phyloP scores from a whole-genome alignment of 2,888 invertebrate genomes.

The Sphaerophoria taeniata region DNA sequence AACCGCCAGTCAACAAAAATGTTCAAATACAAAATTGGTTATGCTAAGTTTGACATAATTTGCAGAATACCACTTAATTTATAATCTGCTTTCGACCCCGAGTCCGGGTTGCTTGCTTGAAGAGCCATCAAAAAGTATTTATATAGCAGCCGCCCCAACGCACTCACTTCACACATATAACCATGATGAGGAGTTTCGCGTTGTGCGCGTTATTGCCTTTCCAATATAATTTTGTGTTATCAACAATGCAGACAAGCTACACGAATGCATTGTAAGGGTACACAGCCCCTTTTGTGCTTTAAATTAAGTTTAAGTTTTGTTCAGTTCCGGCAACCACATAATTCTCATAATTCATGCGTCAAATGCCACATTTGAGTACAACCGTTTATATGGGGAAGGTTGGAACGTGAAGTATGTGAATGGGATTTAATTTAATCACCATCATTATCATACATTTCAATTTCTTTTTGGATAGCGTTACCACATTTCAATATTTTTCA shows the following conservation, averaged over 20 bases:
- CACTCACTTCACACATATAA: neutral
- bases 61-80: slow-evolving; percentile 71
- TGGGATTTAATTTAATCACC: slow-evolving; percentile 72
- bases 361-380: slow-evolving; percentile 68
- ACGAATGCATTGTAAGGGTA: slow-evolving; percentile 28
- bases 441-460: slow-evolving; percentile 39
- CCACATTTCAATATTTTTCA: neutral
- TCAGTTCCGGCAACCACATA: slow-evolving; percentile 57
- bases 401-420: slow-evolving; percentile 66
- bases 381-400: slow-evolving; percentile 32
- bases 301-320: neutral
- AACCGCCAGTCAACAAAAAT: slow-evolving; percentile 50
- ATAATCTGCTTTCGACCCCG: slow-evolving; percentile 62
- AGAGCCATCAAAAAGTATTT: slow-evolving; percentile 41
- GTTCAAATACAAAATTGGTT: slow-evolving; percentile 60
- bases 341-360: slow-evolving; percentile 72
- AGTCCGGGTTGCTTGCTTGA: slow-evolving; percentile 23
- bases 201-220: neutral
- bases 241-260: slow-evolving; percentile 44
- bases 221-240: neutral
- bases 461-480: neutral
- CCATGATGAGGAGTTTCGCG: neutral
- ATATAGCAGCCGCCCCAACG: neutral
- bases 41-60: slow-evolving; percentile 74
- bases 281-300: slow-evolving; percentile 41